phyloP scores from a whole-genome alignment of 2,888 invertebrate genomes.

The Dasysyrphus tricinctus region DNA sequence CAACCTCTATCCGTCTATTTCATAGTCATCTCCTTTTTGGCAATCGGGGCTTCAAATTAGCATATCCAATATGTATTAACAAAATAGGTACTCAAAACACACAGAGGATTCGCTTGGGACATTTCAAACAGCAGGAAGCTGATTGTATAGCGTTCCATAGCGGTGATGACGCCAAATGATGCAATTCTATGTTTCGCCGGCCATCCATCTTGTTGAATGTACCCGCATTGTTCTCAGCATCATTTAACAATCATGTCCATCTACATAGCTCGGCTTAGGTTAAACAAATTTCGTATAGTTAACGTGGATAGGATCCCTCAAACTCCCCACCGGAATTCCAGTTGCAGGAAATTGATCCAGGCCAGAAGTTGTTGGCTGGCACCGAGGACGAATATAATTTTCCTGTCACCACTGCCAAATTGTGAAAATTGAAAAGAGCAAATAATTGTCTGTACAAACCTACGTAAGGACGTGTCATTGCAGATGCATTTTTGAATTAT shows the following conservation, averaged over 20 bases:
- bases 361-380: conserved; percentile 26
- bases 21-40: background rate
- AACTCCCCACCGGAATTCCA: conserved; percentile 28
- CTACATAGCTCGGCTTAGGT: background rate
- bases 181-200: conserved; percentile 3
- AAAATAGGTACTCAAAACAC: background rate
- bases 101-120: conserved; percentile 3
- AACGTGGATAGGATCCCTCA: conserved; percentile 6
- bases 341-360: conserved; percentile 26
- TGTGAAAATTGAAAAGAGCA: background rate
- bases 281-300: conserved; percentile 19
- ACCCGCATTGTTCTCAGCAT: conserved; percentile 19
- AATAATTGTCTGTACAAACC: background rate
- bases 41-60: conserved; percentile 28
- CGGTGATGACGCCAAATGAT: conserved; percentile 23
- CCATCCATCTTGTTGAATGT: conserved; percentile 32
- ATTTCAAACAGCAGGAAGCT: conserved; percentile 18
- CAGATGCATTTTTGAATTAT: background rate
- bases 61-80: background rate
- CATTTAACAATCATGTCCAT: conserved; percentile 17
- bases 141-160: background rate
- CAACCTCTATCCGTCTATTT: conserved; percentile 11
- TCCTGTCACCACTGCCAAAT: conserved; percentile 3
- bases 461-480: background rate
- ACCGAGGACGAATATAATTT: conserved; percentile 9